phyloP scores from a whole-genome alignment of 2,113 vertebrate genomes.

The Rhinopomastus cyanomelas region DNA sequence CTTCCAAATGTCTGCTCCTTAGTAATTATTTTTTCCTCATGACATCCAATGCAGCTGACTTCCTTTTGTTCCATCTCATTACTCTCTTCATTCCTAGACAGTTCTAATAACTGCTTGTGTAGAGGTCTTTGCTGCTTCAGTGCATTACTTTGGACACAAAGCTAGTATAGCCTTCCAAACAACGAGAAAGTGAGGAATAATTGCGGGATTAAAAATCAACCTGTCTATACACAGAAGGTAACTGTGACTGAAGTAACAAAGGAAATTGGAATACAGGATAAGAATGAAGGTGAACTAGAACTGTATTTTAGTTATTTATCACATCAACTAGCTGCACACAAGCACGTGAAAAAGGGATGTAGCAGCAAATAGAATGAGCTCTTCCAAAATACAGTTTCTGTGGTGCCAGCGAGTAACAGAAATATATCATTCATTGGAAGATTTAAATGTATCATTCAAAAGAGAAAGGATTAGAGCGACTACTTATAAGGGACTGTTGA shows the following conservation, averaged over 20 bases:
- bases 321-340: background rate
- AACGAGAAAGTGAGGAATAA: background rate
- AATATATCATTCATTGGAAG: background rate
- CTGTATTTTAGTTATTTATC: background rate
- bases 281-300: background rate
- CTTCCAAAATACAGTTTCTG: background rate
- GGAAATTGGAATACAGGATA: background rate
- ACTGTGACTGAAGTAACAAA: background rate
- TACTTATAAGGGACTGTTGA: background rate
- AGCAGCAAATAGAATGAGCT: background rate
- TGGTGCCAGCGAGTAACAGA: background rate
- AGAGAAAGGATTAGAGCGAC: background rate
- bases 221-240: background rate
- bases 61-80: background rate
- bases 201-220: background rate
- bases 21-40: background rate
- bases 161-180: background rate
- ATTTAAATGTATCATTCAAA: background rate
- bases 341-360: background rate
- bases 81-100: background rate
- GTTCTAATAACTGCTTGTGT: background rate
- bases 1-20: background rate
- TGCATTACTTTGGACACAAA: background rate
- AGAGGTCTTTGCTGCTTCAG: background rate
- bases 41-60: background rate